These are phyloP conservation scores for Falco naumanni DNA, from an alignment of 2,797 vertebrate genomes.

Conservation along the genomic window DNA sequence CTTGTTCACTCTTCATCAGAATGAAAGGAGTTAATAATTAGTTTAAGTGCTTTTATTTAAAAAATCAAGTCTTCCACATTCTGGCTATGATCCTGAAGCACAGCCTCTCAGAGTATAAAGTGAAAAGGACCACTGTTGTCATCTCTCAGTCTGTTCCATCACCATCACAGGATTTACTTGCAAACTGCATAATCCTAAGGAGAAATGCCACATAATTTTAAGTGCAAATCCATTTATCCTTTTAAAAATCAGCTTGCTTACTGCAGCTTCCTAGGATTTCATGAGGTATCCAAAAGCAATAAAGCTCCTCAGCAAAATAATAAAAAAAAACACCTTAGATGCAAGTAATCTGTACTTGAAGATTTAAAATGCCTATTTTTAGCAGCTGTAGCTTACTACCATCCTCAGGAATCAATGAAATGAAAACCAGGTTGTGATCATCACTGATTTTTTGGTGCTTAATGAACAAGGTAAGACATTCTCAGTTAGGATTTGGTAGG, in stretches of 20 bases:
- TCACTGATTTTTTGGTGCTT: not conserved
- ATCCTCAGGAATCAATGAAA: not conserved
- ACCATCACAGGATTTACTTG: not conserved
- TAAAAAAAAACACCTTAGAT: not conserved
- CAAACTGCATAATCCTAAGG: not conserved
- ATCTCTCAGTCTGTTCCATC: not conserved
- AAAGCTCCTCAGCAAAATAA: not conserved
- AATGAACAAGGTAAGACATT: not conserved
- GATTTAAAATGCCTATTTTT: not conserved
- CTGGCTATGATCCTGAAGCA: not conserved
- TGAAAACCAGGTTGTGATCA: not conserved
- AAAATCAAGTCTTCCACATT: not conserved
- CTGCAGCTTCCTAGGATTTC: not conserved
- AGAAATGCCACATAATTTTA: not conserved
- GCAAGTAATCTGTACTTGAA: not conserved
- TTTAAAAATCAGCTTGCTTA: not conserved
- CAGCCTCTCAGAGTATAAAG: not conserved
- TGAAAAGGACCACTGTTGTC: not conserved
- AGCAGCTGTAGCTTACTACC: not conserved
- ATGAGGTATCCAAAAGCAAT: not conserved
- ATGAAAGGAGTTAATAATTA: not conserved
- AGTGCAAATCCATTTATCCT: not conserved
- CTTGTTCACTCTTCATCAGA: not conserved
- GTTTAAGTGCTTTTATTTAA: constrained; percentile 6
- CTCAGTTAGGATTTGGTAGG: not conserved